Conservation (phyloP, 92 coral and sea anemone species). For the Epizoanthus ramosus region DNA sequence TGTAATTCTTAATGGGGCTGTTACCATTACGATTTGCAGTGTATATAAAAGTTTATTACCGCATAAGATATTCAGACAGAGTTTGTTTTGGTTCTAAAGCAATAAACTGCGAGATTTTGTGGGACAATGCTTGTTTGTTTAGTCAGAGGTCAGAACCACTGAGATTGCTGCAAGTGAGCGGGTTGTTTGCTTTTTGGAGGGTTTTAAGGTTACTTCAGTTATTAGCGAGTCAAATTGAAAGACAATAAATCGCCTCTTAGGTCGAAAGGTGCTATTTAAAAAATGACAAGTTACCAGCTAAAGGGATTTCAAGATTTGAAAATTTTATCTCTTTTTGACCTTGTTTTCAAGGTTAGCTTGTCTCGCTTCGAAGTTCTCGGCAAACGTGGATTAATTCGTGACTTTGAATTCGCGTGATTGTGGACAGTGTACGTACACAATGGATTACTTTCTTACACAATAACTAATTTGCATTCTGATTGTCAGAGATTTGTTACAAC, state of each 20-base stretch:
- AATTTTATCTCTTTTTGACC: neutral
- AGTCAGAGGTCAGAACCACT: slow-evolving; percentile 15
- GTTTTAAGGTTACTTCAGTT: neutral
- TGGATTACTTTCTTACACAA: slow-evolving; percentile 12
- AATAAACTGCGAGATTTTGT: neutral
- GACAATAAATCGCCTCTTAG: slow-evolving; percentile 26
- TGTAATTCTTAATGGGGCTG: neutral
- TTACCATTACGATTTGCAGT: neutral
- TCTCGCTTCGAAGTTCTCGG: neutral
- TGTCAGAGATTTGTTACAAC: neutral
- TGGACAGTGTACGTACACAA: neutral
- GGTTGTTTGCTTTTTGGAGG: slow-evolving; percentile 27
- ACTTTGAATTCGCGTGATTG: neutral
- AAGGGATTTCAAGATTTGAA: neutral
- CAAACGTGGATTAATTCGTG: neutral
- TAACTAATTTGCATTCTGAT: neutral
- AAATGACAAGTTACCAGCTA: neutral
- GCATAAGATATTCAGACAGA: slow-evolving; percentile 10
- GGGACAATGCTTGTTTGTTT: slow-evolving; percentile 36
- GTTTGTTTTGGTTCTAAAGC: slow-evolving; percentile 26
- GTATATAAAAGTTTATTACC: neutral
- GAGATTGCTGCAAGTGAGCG: neutral
- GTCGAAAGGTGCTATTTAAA: neutral
- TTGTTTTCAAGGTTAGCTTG: neutral
- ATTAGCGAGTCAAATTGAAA: slow-evolving; percentile 36